Percentiles rank a stretch among this genome's conserved stretches.
phyloP scores from a whole-genome alignment of 2,113 vertebrate genomes.

The Microcebus murinus region DNA sequence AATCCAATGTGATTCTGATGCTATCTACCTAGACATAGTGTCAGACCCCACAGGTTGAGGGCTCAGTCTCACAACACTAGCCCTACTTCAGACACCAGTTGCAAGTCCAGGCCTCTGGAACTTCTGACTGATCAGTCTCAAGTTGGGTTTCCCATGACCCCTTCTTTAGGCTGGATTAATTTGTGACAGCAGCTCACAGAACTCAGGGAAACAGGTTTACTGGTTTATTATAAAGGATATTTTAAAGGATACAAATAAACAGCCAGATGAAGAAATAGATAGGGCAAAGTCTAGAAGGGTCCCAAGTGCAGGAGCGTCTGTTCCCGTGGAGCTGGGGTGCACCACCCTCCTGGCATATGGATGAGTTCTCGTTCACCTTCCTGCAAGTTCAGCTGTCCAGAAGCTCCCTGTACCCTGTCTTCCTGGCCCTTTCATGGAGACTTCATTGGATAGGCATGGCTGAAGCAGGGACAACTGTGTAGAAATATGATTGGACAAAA shows the following conservation, averaged over 20 bases:
- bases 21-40: neutral
- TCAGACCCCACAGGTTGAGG: neutral
- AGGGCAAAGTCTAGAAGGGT: neutral
- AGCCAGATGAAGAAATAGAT: neutral
- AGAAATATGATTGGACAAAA: neutral
- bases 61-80: neutral
- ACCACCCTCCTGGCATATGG: neutral
- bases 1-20: neutral
- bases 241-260: neutral
- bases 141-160: neutral
- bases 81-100: neutral
- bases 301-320: neutral
- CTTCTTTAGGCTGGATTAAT: neutral
- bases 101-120: neutral
- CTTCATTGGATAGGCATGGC: neutral
- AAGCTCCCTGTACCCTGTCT: neutral
- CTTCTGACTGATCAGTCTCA: neutral
- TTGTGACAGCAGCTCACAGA: neutral
- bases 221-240: neutral
- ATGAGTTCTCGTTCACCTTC: neutral
- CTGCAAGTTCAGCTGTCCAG: neutral
- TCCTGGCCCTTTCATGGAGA: neutral
- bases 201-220: neutral
- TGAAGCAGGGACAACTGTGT: neutral
- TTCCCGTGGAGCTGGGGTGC: neutral